A percentile compares a stretch with the other conserved stretches of the same genome.
phyloP scores from a whole-genome alignment of 2,113 vertebrate genomes.

The Ondatra zibethicus region DNA sequence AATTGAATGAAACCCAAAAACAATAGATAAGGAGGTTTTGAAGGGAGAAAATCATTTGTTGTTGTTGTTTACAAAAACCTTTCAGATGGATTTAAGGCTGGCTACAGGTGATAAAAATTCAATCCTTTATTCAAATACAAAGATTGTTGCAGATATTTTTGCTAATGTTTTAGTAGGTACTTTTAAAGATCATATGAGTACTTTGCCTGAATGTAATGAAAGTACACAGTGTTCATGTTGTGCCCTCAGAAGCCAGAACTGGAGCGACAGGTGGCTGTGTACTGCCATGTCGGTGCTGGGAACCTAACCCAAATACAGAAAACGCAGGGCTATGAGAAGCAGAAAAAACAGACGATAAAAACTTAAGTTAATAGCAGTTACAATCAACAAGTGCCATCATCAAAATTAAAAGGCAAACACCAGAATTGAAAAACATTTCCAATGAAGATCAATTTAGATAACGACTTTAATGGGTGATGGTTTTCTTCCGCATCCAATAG shows the following conservation, averaged over 20 bases:
- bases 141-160: constrained; percentile 20
- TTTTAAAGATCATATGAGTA: neutral
- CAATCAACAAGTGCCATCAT: neutral
- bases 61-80: constrained; percentile 43
- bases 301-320: neutral
- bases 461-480: neutral
- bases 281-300: neutral
- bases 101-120: neutral
- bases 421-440: neutral
- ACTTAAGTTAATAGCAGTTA: neutral
- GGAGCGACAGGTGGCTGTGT: neutral
- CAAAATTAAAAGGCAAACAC: constrained; percentile 3
- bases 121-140: constrained; percentile 18
- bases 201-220: neutral
- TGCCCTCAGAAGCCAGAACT: neutral
- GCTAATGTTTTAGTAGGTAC: neutral
- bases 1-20: constrained; percentile 75
- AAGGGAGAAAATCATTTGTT: constrained; percentile 41
- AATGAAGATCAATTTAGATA: neutral
- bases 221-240: neutral
- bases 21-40: constrained; percentile 65
- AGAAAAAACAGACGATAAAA: neutral
- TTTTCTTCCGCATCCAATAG: neutral
- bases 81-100: constrained; percentile 18
- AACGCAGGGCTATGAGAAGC: neutral